Conservation (phyloP, 2,113 vertebrate species). For the Podarcis cretensis region DNA sequence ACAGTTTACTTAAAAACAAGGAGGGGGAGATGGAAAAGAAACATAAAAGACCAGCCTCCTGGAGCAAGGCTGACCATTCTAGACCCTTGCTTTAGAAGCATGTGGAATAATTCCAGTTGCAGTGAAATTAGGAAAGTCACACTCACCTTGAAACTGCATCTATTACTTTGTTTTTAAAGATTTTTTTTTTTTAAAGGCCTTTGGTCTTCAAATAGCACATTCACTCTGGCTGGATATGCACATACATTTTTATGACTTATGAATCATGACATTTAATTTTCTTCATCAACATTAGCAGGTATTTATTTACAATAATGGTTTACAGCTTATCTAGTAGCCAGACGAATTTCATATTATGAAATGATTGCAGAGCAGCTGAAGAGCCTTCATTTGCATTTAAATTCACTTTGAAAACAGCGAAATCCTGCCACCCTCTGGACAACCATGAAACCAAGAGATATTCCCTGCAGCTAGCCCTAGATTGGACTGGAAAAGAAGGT, state of each 20-base stretch:
- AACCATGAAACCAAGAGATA: conserved; percentile 60
- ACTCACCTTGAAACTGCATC: conserved; percentile 58
- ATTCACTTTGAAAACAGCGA: conserved; percentile 74
- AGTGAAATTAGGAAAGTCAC: conserved; percentile 8
- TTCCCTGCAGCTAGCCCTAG: conserved; percentile 33
- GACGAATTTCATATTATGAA: conserved; percentile 66
- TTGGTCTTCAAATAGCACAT: conserved; percentile 53
- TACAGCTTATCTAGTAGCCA: conserved; percentile 61
- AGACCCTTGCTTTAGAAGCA: not conserved
- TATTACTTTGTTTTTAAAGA: conserved; percentile 34
- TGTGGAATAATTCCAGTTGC: not conserved
- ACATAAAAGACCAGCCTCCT: not conserved
- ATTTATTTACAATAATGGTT: conserved; percentile 62
- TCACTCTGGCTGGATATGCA: conserved; percentile 19
- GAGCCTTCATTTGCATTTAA: conserved; percentile 64
- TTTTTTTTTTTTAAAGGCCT: conserved; percentile 22
- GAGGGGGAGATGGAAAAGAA: not conserved
- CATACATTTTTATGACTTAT: conserved; percentile 62
- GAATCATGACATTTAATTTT: conserved; percentile 65
- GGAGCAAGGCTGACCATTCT: not conserved
- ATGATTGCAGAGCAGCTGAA: conserved; percentile 62
- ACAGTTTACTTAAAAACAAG: not conserved
- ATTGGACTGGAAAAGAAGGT: conserved; percentile 22
- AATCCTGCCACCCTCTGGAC: conserved; percentile 92
- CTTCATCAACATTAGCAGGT: conserved; percentile 53